Percentiles rank a stretch among this genome's conserved stretches.
These are phyloP conservation scores for Phyllostomus discolor DNA, from an alignment of 2,113 vertebrate genomes.

Conservation along the genomic window DNA sequence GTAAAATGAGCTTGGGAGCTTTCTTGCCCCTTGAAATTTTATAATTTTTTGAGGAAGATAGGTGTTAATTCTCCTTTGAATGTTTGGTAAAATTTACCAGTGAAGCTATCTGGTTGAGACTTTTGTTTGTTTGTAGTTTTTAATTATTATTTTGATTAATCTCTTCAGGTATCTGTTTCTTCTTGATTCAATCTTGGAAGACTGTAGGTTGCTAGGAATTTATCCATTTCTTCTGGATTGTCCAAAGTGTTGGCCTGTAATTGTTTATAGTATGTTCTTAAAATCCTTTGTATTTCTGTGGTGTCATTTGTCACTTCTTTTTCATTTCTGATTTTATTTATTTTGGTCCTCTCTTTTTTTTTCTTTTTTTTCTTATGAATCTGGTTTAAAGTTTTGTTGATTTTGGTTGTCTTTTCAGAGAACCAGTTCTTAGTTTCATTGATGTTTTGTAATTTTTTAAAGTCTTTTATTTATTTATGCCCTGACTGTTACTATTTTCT, in stretches of 20 bases:
- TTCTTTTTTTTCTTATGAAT: neutral
- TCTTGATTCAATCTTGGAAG: neutral
- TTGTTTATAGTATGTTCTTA: neutral
- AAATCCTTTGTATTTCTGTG: neutral
- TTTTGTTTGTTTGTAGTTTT: neutral
- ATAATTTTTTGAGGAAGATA: neutral
- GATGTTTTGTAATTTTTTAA: neutral
- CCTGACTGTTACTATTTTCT: neutral
- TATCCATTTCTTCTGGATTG: neutral
- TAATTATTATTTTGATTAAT: neutral
- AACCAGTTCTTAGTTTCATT: neutral
- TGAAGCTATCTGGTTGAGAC: neutral
- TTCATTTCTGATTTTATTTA: neutral
- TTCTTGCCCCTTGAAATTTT: neutral
- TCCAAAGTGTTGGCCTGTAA: neutral
- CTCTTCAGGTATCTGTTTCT: neutral
- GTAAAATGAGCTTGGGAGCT: neutral
- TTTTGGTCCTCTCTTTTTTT: neutral
- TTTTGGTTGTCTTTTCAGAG: neutral
- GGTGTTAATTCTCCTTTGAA: neutral
- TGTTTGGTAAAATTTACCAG: neutral
- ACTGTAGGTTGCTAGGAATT: neutral
- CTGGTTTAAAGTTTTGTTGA: neutral
- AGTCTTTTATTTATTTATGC: neutral
- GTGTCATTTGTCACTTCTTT: neutral